phyloP scores from a whole-genome alignment of 2,797 vertebrate genomes.

The Sarcophilus harrisii region DNA sequence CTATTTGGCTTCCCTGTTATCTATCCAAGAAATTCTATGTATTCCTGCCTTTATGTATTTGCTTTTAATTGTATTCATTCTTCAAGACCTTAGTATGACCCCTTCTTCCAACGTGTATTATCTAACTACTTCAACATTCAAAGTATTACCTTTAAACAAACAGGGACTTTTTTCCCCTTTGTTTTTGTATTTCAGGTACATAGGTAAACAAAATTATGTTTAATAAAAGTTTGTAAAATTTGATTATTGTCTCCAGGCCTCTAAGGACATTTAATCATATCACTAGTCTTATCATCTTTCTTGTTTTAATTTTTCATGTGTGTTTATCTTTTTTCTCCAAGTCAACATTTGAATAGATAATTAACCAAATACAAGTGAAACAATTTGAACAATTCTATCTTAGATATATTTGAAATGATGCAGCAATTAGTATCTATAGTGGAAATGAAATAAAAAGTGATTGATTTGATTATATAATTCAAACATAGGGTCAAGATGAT shows the following conservation, averaged over 20 bases:
- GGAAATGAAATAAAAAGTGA: background rate
- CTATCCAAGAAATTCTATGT: background rate
- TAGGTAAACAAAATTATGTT: background rate
- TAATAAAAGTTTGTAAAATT: background rate
- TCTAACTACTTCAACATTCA: background rate
- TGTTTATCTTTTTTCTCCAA: background rate
- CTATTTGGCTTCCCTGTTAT: background rate
- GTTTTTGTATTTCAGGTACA: background rate
- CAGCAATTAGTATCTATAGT: background rate
- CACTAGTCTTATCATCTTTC: background rate
- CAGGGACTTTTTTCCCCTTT: background rate
- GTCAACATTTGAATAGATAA: background rate
- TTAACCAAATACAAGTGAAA: background rate
- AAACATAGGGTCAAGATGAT: background rate
- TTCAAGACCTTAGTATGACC: background rate
- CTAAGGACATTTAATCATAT: background rate
- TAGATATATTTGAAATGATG: background rate
- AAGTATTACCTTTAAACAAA: background rate
- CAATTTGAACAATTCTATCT: background rate
- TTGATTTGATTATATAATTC: background rate
- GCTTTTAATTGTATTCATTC: background rate
- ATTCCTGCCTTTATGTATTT: background rate
- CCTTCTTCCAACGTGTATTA: background rate
- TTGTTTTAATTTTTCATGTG: background rate
- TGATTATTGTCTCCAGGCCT: background rate